Evolutionary conservation across 2,113 vertebrate genomes (phyloP).

Genomic region (Rhea americana): DNA sequence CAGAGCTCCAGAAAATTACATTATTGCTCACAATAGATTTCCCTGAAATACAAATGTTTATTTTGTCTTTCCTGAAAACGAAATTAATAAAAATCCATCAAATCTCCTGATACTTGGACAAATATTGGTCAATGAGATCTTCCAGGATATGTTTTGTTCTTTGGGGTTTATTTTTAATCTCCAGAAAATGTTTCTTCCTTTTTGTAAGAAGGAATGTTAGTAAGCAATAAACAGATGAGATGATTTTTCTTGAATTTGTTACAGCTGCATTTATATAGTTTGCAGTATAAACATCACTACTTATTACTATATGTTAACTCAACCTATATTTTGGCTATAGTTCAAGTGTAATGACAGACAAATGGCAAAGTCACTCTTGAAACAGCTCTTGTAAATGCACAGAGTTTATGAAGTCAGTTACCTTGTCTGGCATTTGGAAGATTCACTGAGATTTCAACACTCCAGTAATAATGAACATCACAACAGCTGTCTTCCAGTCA

Average conservation of each 20-base stretch:
- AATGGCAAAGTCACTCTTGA: neutral
- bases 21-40: neutral
- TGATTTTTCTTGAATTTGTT: neutral
- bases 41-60: too few relatives aligned
- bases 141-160: neutral
- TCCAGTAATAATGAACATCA: neutral
- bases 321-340: neutral
- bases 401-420: neutral
- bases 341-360: neutral
- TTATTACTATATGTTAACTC: neutral
- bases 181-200: neutral
- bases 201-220: accelerated
- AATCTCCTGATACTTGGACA: neutral
- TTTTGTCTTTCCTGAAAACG: too few relatives aligned
- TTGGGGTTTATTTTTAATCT: neutral
- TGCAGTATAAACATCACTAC: neutral
- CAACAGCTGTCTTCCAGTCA: neutral
- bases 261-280: neutral
- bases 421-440: neutral
- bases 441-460: neutral
- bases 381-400: neutral
- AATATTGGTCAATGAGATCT: neutral
- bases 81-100: neutral
- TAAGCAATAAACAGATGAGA: neutral
- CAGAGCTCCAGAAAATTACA: neutral